Evolutionary conservation across 2,888 invertebrate species (phyloP).

Genomic region (Noctua fimbriata): DNA sequence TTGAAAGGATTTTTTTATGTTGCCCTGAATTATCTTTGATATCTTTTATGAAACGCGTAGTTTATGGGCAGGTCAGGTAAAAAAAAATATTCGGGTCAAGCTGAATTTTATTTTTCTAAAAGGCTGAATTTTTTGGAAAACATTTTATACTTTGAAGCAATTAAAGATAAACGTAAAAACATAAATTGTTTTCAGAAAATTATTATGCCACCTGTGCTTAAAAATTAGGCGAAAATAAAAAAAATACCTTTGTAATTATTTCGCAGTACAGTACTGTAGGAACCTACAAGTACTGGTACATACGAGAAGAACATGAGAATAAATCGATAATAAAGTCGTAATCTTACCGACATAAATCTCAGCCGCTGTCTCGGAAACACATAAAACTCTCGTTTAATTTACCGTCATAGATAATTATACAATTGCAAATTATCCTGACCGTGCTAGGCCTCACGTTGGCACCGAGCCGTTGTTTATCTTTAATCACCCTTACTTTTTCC

Average conservation of each 20-base stretch:
- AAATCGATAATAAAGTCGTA: slow-evolving; percentile 45
- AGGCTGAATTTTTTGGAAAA: neutral
- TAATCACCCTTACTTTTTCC: slow-evolving; percentile 87
- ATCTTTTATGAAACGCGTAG: slow-evolving; percentile 58
- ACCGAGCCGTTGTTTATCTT: slow-evolving; percentile 87
- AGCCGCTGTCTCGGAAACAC: slow-evolving; percentile 60
- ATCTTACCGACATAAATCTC: slow-evolving; percentile 74
- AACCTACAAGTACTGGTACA: neutral
- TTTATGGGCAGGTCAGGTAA: slow-evolving; percentile 42
- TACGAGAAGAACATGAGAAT: slow-evolving; percentile 19
- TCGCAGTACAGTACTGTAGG: neutral
- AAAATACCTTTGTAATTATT: neutral
- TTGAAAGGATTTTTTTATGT: slow-evolving; percentile 67
- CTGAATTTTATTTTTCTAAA: slow-evolving; percentile 21
- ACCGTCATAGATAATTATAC: slow-evolving; percentile 83
- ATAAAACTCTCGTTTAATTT: slow-evolving; percentile 82
- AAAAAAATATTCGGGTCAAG: slow-evolving; percentile 41
- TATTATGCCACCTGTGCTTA: neutral
- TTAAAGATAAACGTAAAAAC: neutral
- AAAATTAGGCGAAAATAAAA: neutral
- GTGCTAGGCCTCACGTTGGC: slow-evolving; percentile 75
- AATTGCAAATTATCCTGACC: slow-evolving; percentile 85
- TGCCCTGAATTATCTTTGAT: slow-evolving; percentile 61
- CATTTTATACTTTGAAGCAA: neutral
- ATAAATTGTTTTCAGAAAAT: neutral